These are phyloP conservation scores for Catalaphyllia jardinei DNA, from an alignment of 64 coral and sea anemone species.

Conservation along the genomic window DNA sequence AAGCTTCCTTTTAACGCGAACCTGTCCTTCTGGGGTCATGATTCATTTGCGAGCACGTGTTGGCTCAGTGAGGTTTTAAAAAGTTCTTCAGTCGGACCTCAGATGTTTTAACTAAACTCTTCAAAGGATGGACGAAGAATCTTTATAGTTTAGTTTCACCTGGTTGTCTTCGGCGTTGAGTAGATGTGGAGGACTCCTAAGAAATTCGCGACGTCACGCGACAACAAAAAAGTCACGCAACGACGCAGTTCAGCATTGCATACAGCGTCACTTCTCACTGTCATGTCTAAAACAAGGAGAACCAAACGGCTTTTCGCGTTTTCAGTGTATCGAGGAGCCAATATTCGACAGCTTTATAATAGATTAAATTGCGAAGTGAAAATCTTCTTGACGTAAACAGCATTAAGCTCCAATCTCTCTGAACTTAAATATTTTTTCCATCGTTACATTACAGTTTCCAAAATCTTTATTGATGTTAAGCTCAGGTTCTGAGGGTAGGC, in stretches of 20 bases:
- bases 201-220: too few relatives aligned
- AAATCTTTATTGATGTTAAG: not conserved
- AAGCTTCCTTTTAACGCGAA: not conserved
- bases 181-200: not conserved
- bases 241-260: too few relatives aligned
- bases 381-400: too few relatives aligned
- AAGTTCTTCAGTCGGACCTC: not conserved
- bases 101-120: not conserved
- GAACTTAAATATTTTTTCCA: not conserved
- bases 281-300: too few relatives aligned
- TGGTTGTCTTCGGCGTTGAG: not conserved
- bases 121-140: not conserved
- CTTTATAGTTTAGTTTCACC: not conserved
- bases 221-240: too few relatives aligned
- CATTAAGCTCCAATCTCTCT: too few relatives aligned
- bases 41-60: not conserved
- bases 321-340: too few relatives aligned
- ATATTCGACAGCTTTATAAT: too few relatives aligned
- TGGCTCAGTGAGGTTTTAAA: not conserved
- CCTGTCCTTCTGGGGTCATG: not conserved
- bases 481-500: not conserved
- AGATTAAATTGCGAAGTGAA: too few relatives aligned
- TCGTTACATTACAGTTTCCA: not conserved
- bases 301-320: too few relatives aligned
- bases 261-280: too few relatives aligned